Base-by-base conservation (phyloP, 1,140 invertebrate species). In the Drosophila funebris region DNA sequence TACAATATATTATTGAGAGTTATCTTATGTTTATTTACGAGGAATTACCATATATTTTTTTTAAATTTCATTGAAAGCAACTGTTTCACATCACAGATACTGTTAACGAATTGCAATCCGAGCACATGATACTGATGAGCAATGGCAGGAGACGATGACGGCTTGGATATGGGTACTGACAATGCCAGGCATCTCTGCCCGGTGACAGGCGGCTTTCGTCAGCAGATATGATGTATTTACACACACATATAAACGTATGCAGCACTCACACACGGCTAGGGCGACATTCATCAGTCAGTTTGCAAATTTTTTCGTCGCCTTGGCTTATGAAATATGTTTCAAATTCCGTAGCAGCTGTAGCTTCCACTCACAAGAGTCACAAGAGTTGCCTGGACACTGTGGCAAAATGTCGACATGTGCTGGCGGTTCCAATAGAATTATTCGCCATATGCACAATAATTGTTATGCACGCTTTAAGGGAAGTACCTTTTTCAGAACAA, bases 241-340 rank as follows among this genome's bases (percentile, higher is more conserved):
- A 68, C 5, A 50, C 14, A 4, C 11, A 31, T 31, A 13, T 11
- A 16, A 37, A 61, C 11, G 20, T 14, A 9, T 14, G 18, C 8
- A 33, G 8, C 20, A 37, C 16, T 14, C 24, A 27, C 29, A 44
- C 27, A 24, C 48, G 14, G 13, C 48, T 24, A 27, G 44, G 22
- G 41, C n/a, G 18, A 33, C 43, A 70, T 46, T 56, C 71, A 71
- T 44, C 44, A 85, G 63, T 60, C 58, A 54, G 67, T 66, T 46
- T 13, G 41, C 50, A 62, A 73, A 66, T 75, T 76, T 84, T 84
- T 79, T 71, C 22, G 33, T 50, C 18, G 18, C 52, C 37, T 64
- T 73, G 72, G 61, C 73, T 76, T 80, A 80, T 84, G 73, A 81
- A 83, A 82, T 83, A 74, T 82, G 60, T 54, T 71, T 75, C 54